These are phyloP conservation scores for Adineta ricciae DNA, from an alignment of 2,888 invertebrate genomes.

Conservation along the genomic window DNA sequence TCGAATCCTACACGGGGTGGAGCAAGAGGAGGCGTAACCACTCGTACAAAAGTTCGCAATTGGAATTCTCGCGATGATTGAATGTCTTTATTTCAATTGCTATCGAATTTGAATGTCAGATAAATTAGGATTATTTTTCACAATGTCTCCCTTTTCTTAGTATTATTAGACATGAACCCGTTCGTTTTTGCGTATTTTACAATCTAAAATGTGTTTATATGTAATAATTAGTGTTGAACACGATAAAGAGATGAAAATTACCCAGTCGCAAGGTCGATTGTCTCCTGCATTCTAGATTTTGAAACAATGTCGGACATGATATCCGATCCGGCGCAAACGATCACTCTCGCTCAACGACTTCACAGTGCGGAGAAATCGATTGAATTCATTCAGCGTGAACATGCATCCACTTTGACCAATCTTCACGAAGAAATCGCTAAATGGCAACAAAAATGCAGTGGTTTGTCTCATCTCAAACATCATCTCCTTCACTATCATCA, in stretches of 20 bases:
- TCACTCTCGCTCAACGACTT: neutral
- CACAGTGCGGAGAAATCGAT: conserved; percentile 16
- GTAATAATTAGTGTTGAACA: neutral
- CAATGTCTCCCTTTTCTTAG: neutral
- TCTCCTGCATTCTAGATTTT: neutral
- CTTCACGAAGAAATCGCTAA: conserved; percentile 5
- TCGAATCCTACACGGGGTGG: neutral
- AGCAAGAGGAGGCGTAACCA: neutral
- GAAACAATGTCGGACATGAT: neutral
- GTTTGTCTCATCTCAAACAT: neutral
- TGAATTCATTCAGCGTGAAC: neutral
- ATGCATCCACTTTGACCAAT: neutral
- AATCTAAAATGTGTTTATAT: neutral
- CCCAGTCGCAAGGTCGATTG: no score
- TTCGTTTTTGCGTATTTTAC: neutral
- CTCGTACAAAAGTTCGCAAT: neutral
- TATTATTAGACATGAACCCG: neutral
- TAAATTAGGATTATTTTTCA: neutral
- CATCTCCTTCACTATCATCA: neutral
- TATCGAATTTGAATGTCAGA: neutral
- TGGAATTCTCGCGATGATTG: neutral
- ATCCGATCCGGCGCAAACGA: neutral
- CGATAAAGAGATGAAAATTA: neutral
- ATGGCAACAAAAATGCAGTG: conserved; percentile 5
- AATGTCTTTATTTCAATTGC: neutral